Evolutionary conservation across 2,113 vertebrate species (phyloP).

Genomic region (Micromys minutus): DNA sequence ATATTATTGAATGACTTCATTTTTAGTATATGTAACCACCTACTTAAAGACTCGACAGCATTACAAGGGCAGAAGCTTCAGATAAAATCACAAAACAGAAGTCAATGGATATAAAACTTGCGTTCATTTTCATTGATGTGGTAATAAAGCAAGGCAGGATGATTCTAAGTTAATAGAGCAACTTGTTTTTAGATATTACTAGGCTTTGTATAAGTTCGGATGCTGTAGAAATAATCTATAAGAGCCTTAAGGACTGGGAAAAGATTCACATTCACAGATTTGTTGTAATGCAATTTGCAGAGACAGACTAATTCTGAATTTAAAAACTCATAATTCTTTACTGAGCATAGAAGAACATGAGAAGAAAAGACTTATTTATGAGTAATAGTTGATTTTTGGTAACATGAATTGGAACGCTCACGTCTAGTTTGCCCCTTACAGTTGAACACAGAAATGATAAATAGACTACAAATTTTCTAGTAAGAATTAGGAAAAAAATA

Average conservation of each 20-base stretch:
- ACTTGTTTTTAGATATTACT: conserved; percentile 66
- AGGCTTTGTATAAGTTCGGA: conserved; percentile 44
- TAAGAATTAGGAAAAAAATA: conserved; percentile 15
- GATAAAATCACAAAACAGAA: conserved; percentile 48
- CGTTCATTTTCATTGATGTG: conserved; percentile 65
- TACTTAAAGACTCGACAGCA: conserved; percentile 53
- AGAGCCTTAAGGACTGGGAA: neutral
- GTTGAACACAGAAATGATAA: conserved; percentile 20
- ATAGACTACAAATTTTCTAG: conserved; percentile 30
- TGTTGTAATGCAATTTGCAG: conserved; percentile 47
- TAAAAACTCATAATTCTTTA: conserved; percentile 52
- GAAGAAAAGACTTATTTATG: conserved; percentile 48
- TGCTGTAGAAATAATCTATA: conserved; percentile 54
- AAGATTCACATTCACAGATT: conserved; percentile 26
- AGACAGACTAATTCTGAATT: conserved; percentile 42
- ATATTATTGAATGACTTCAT: conserved; percentile 38
- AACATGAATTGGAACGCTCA: neutral
- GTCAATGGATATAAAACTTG: conserved; percentile 58
- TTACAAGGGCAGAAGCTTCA: conserved; percentile 15
- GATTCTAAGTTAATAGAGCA: conserved; percentile 68
- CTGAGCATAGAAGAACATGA: conserved; percentile 12
- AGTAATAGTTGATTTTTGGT: neutral
- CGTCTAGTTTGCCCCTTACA: neutral
- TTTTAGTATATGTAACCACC: conserved; percentile 58
- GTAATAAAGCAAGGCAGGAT: conserved; percentile 51